A percentile compares a stretch with the other conserved stretches of the same genome.
Conservation (phyloP, 2,888 invertebrate species). For the Amphipoea oculea region DNA sequence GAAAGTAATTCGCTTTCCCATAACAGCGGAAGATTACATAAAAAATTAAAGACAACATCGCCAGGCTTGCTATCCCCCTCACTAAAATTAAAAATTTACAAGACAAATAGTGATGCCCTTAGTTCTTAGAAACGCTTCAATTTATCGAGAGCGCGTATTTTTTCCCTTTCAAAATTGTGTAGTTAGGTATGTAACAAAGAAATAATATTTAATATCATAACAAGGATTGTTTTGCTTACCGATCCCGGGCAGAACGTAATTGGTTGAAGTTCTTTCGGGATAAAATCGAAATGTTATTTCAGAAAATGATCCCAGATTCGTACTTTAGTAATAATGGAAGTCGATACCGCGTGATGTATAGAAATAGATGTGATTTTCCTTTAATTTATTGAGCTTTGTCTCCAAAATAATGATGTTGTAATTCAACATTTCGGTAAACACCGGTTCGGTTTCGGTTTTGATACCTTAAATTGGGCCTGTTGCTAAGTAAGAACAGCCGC, state of each 20-base stretch:
- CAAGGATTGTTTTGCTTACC: constrained; percentile 62
- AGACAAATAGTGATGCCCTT: constrained; percentile 72
- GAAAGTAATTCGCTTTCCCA: constrained; percentile 59
- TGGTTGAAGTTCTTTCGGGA: constrained; percentile 55
- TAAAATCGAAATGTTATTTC: constrained; percentile 58
- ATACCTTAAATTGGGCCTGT: not conserved
- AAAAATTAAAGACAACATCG: constrained; percentile 74
- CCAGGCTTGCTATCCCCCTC: constrained; percentile 71
- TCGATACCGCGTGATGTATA: constrained; percentile 23
- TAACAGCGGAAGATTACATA: constrained; percentile 72
- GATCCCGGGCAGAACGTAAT: constrained; percentile 57
- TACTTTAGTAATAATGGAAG: constrained; percentile 50
- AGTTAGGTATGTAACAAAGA: constrained; percentile 38
- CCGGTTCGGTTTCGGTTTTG: not conserved
- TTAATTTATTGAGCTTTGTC: constrained; percentile 6
- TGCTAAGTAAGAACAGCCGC: not conserved
- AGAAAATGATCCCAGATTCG: constrained; percentile 56
- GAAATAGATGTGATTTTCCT: constrained; percentile 30
- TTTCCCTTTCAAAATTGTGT: constrained; percentile 40
- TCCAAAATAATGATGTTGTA: constrained; percentile 8
- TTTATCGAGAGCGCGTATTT: constrained; percentile 61
- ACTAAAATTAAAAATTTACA: constrained; percentile 78
- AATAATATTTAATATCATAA: constrained; percentile 66
- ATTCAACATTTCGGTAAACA: not conserved
- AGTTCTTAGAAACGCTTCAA: constrained; percentile 69